Conservation (phyloP, 2,888 invertebrate species). For the Agapostemon virescens region DNA sequence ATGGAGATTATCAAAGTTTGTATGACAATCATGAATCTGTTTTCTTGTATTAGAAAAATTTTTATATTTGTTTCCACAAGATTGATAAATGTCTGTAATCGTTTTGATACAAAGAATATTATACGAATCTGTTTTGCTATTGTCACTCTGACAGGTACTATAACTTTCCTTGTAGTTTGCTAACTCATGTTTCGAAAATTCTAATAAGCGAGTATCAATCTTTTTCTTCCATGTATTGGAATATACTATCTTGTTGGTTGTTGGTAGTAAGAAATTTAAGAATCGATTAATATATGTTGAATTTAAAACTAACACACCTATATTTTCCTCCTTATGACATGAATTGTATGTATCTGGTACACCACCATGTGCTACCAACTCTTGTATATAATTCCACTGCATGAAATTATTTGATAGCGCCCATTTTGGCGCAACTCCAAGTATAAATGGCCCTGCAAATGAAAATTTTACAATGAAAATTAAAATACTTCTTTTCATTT, state of each 20-base stretch:
- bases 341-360: slow-evolving; percentile 52
- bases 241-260: slow-evolving; percentile 35
- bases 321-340: slow-evolving; percentile 43
- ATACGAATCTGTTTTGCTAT: slow-evolving; percentile 26
- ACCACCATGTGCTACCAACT: slow-evolving; percentile 72
- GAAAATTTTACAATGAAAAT: slow-evolving; percentile 24
- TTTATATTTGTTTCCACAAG: slow-evolving; percentile 24
- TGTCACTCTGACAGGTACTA: slow-evolving; percentile 42
- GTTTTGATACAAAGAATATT: slow-evolving; percentile 35
- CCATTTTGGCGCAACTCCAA: slow-evolving; percentile 76
- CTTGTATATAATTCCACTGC: slow-evolving; percentile 71
- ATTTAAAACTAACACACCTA: slow-evolving; percentile 39
- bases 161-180: slow-evolving; percentile 42
- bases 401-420: slow-evolving; percentile 74
- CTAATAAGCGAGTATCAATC: slow-evolving; percentile 35
- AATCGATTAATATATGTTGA: slow-evolving; percentile 49
- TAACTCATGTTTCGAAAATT: slow-evolving; percentile 28
- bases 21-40: slow-evolving; percentile 19
- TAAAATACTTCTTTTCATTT: neutral
- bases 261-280: slow-evolving; percentile 50
- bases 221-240: slow-evolving; percentile 31
- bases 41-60: slow-evolving; percentile 26
- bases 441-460: slow-evolving; percentile 72
- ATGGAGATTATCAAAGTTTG: slow-evolving; percentile 24
- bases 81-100: slow-evolving; percentile 4